Evolutionary conservation across 2,113 vertebrate genomes (phyloP).

Genomic region (Athene noctua): DNA sequence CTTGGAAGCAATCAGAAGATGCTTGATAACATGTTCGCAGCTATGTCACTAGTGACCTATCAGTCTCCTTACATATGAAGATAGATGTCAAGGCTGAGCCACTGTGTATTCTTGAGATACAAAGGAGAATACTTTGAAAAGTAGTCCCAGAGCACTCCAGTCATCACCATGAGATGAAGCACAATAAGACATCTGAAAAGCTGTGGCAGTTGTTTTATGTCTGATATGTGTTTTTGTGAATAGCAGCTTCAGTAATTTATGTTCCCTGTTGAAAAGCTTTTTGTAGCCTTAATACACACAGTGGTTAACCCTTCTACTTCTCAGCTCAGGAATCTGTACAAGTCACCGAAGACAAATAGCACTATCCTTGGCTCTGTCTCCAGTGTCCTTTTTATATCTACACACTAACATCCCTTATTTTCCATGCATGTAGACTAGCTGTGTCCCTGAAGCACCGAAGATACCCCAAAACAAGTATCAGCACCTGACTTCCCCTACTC

Average conservation of each 20-base stretch:
- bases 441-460: background rate
- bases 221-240: conserved; percentile 63
- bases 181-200: conserved; percentile 60
- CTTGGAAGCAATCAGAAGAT: background rate
- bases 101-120: conserved; percentile 25
- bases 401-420: background rate
- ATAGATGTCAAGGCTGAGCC: conserved; percentile 54
- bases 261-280: conserved; percentile 49
- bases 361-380: background rate
- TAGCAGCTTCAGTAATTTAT: conserved; percentile 60
- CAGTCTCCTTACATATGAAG: conserved; percentile 18
- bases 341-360: background rate
- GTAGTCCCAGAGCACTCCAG: conserved; percentile 47
- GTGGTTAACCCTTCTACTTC: conserved; percentile 56
- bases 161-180: conserved; percentile 49
- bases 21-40: background rate
- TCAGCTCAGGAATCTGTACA: background rate
- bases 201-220: conserved; percentile 67
- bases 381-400: background rate
- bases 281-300: conserved; percentile 51
- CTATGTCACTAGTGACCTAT: conserved; percentile 14
- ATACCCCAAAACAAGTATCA: background rate
- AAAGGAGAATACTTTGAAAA: conserved; percentile 61
- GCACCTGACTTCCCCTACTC: background rate
- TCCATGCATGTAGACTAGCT: background rate